phyloP scores from a whole-genome alignment of 2,888 invertebrate species.

The Lasius platythorax region DNA sequence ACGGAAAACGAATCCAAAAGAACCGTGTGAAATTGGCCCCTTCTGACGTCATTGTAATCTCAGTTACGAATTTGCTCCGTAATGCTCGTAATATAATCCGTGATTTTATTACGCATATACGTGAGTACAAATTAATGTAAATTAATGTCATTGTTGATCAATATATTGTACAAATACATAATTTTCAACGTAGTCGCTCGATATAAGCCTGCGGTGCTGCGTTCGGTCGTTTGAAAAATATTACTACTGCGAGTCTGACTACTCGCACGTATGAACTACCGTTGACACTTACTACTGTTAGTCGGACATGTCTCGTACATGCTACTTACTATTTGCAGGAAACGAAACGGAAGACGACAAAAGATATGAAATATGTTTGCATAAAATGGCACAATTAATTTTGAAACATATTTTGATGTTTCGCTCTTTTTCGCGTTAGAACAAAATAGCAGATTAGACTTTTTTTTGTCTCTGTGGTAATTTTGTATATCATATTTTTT shows the following conservation, averaged over 20 bases:
- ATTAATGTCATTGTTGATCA: neutral
- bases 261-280: neutral
- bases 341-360: neutral
- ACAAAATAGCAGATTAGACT: neutral
- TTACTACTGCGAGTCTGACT: neutral
- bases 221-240: neutral
- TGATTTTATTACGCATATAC: neutral
- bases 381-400: neutral
- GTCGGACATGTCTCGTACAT: constrained; percentile 12
- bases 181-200: neutral
- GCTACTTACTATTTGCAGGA: neutral
- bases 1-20: neutral
- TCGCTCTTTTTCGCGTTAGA: neutral
- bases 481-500: neutral
- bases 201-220: neutral
- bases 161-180: neutral
- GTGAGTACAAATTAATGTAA: constrained; percentile 7
- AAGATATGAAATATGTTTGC: neutral
- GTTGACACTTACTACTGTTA: neutral
- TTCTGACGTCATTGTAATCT: neutral
- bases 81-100: constrained; percentile 12
- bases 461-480: neutral
- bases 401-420: neutral
- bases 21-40: neutral
- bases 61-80: neutral